A percentile compares a stretch with the other conserved stretches of the same genome.
Conservation (phyloP, 2,113 vertebrate genomes). For the Tauraco erythrolophus region DNA sequence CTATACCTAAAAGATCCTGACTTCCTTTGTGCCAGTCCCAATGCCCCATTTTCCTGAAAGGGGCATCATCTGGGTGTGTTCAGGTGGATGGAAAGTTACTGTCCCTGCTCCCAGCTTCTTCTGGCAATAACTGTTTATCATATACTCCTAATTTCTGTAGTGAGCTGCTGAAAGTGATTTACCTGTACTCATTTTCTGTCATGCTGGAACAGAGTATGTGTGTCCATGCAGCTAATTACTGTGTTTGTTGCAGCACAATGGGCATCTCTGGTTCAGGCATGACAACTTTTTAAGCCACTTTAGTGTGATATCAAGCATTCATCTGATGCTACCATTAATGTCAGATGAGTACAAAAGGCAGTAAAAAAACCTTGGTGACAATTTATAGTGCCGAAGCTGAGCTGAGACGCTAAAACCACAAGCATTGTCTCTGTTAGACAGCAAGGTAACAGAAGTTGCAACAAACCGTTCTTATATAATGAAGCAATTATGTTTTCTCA, state of each 20-base stretch:
- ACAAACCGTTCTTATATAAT: not conserved
- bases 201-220: not conserved
- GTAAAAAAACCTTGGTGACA: not conserved
- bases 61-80: rapidly evolving
- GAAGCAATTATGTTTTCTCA: slow-evolving; percentile 12
- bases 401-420: not conserved
- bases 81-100: not conserved
- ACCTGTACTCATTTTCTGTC: not conserved
- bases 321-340: not conserved
- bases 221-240: not conserved
- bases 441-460: slow-evolving; percentile 17
- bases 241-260: not conserved
- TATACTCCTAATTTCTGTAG: not conserved
- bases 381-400: not conserved
- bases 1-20: not conserved
- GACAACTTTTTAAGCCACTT: not conserved
- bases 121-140: not conserved
- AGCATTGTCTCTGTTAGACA: not conserved
- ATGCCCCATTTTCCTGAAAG: not conserved
- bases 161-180: not conserved
- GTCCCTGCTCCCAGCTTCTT: not conserved
- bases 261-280: not conserved
- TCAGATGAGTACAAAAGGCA: not conserved
- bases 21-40: not conserved
- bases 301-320: not conserved